phyloP scores from a whole-genome alignment of 2,888 invertebrate species.

The Stenotaenia linearis region DNA sequence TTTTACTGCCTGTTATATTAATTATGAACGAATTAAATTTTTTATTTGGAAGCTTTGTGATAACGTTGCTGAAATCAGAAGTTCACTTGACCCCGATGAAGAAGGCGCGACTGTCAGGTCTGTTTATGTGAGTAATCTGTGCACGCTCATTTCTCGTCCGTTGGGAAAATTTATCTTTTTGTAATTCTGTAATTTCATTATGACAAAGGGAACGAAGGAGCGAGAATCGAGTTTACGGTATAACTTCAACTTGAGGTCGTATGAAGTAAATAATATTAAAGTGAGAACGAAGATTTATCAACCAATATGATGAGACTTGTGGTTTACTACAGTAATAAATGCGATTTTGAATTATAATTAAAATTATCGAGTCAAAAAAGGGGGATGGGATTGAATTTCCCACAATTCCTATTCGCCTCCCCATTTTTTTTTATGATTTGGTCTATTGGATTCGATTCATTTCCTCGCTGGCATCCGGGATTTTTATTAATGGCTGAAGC shows the following conservation, averaged over 20 bases:
- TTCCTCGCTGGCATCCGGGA: constrained; percentile 26
- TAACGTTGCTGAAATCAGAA: not conserved
- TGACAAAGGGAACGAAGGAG: not conserved
- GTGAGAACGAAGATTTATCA: too few species aligned
- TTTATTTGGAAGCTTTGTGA: not conserved
- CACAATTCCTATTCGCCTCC: not conserved
- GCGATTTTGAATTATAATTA: too few species aligned
- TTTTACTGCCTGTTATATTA: not conserved
- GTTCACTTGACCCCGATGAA: not conserved
- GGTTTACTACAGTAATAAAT: too few species aligned
- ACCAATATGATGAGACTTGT: too few species aligned
- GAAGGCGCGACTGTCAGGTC: not conserved
- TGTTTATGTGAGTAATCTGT: not conserved
- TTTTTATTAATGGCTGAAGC: constrained; percentile 23
- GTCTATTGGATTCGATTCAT: constrained; percentile 26
- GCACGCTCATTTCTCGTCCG: not conserved
- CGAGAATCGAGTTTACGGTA: too few species aligned
- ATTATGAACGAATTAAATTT: not conserved
- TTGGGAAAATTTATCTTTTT: not conserved
- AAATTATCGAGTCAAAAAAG: not conserved
- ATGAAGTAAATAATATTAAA: too few species aligned
- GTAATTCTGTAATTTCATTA: not conserved
- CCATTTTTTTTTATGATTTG: not conserved
- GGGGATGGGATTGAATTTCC: not conserved
- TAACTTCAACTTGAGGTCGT: too few species aligned